phyloP scores from a whole-genome alignment of 1,140 invertebrate genomes.

The Sarcophaga peregrina region DNA sequence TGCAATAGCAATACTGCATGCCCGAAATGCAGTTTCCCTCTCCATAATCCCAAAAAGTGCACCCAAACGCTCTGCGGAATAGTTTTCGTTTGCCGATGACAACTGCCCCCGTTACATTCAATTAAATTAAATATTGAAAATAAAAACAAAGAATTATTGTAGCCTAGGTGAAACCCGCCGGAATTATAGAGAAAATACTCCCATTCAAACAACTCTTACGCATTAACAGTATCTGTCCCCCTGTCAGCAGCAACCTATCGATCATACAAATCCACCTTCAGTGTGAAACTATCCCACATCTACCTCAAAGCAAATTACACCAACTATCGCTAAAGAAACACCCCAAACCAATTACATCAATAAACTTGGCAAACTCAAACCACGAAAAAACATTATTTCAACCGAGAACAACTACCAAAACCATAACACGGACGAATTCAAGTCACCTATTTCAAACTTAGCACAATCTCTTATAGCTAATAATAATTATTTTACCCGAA shows the following conservation, averaged over 20 bases:
- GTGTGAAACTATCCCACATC: neutral
- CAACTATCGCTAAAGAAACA: neutral
- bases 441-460: neutral
- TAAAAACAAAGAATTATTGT: constrained; percentile 3
- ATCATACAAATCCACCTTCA: neutral
- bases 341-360: neutral
- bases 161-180: no score
- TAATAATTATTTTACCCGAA: neutral
- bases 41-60: neutral
- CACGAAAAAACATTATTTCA: neutral
- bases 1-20: neutral
- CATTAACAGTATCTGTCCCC: neutral
- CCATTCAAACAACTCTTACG: neutral
- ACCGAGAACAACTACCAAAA: neutral
- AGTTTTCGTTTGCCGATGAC: neutral
- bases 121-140: neutral
- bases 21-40: neutral
- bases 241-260: neutral
- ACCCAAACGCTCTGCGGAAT: neutral
- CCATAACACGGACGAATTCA: no score
- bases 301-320: neutral
- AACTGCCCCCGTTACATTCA: neutral
- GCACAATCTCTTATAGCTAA: neutral
- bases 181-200: neutral
- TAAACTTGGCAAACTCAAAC: constrained; percentile 1